Evolutionary conservation across 2,888 invertebrate species (phyloP).

Genomic region (Apocheima hispidaria): DNA sequence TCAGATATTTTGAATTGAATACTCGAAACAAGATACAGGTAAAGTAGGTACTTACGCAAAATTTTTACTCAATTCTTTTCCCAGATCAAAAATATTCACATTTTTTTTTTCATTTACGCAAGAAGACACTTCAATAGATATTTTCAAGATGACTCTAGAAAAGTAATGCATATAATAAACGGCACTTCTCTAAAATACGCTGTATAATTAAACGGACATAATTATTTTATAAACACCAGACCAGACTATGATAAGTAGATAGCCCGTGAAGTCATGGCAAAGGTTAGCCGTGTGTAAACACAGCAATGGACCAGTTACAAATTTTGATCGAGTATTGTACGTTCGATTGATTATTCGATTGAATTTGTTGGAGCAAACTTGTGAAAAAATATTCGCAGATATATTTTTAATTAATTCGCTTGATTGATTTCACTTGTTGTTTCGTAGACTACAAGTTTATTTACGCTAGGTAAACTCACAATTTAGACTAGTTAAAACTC

Average conservation of each 20-base stretch:
- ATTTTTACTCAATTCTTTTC: too few relatives aligned
- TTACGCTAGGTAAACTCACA: too few relatives aligned
- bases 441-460: too few relatives aligned
- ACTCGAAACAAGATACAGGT: too few relatives aligned
- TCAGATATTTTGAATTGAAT: too few relatives aligned
- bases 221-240: background rate
- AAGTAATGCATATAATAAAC: background rate
- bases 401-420: too few relatives aligned
- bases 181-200: background rate
- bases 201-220: background rate
- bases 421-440: background rate
- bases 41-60: too few relatives aligned
- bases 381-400: too few relatives aligned
- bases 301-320: background rate
- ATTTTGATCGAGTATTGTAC: background rate
- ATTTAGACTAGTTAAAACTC: too few relatives aligned
- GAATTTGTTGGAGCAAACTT: too few relatives aligned
- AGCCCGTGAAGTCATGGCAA: constrained; percentile 8
- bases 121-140: background rate
- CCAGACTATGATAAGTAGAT: constrained; percentile 9
- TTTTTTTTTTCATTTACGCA: too few relatives aligned
- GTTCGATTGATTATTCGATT: background rate
- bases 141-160: background rate
- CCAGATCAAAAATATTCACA: too few relatives aligned
- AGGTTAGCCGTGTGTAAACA: constrained; percentile 10